These are phyloP conservation scores for Triplophysa yarkandensis DNA, from an alignment of 2,797 vertebrate genomes.

Conservation along the genomic window DNA sequence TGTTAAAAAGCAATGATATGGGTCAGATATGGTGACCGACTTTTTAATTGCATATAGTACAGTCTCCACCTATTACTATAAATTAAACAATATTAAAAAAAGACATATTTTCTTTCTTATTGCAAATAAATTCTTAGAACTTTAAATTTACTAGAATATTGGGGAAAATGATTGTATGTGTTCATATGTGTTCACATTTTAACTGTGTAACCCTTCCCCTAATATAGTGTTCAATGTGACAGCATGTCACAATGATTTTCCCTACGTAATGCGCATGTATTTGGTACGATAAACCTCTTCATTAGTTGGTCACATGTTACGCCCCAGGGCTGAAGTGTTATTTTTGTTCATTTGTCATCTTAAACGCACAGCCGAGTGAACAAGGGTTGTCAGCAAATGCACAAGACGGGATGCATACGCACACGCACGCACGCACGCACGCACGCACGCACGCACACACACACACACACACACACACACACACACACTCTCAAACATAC, in stretches of 20 bases:
- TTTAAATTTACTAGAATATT: too few species aligned
- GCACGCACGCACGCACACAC: slow-evolving; percentile 38
- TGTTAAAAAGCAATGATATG: not conserved
- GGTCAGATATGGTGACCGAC: not conserved
- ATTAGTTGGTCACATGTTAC: slow-evolving; percentile 66
- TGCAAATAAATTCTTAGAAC: too few species aligned
- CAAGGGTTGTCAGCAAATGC: slow-evolving; percentile 38
- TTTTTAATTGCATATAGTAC: not conserved
- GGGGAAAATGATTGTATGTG: too few species aligned
- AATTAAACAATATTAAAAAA: not conserved
- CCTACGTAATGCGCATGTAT: slow-evolving; percentile 35
- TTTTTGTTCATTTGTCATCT: slow-evolving; percentile 68
- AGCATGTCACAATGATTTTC: slow-evolving; percentile 38
- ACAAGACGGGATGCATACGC: slow-evolving; percentile 31
- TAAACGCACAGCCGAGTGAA: slow-evolving; percentile 47
- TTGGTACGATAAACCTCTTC: slow-evolving; percentile 67
- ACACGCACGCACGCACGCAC: slow-evolving; percentile 17
- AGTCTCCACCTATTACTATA: not conserved
- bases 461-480: slow-evolving; percentile 22
- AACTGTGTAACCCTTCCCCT: not conserved
- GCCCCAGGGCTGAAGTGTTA: slow-evolving; percentile 67
- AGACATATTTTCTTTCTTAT: too few species aligned
- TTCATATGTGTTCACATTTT: too few species aligned
- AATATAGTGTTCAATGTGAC: slow-evolving; percentile 25
- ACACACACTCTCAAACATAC: slow-evolving; percentile 45